phyloP scores from a whole-genome alignment of 2,113 vertebrate genomes.

The Microtus richardsoni region DNA sequence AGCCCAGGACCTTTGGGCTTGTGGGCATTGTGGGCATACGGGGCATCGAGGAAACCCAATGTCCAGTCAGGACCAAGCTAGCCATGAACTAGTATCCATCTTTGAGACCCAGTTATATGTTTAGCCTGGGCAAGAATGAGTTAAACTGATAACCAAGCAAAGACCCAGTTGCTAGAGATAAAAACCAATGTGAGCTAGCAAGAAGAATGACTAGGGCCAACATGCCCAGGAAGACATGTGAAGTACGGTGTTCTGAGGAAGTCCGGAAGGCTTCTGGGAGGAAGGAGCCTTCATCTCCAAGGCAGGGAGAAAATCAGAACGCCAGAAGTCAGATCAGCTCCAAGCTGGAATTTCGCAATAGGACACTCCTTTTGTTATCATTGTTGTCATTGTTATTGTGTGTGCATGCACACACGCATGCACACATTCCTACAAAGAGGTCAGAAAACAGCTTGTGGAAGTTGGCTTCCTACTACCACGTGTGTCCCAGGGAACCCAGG shows the following conservation, averaged over 20 bases:
- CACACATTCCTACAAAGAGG: not conserved
- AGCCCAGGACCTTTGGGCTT: not conserved
- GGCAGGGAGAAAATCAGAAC: not conserved
- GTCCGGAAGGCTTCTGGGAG: constrained; percentile 29
- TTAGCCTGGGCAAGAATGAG: not conserved
- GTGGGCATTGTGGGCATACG: not conserved
- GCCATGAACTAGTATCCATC: not conserved
- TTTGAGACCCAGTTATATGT: not conserved
- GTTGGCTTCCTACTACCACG: not conserved
- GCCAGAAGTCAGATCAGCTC: constrained; percentile 8
- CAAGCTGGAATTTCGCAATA: not conserved
- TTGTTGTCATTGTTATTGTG: not conserved
- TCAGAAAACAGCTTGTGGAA: not conserved
- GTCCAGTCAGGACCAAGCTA: not conserved
- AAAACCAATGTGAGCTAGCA: not conserved
- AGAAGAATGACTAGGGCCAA: not conserved
- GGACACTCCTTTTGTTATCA: not conserved
- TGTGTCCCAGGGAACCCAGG: not conserved
- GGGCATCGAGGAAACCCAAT: not conserved
- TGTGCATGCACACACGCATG: not conserved
- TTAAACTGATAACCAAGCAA: not conserved
- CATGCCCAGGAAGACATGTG: not conserved
- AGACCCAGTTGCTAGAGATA: not conserved
- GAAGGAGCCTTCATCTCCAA: not conserved
- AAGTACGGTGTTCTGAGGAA: not conserved